Evolutionary conservation across 2,797 vertebrate species (phyloP).

Genomic region (Melanotaenia pygmaea): DNA sequence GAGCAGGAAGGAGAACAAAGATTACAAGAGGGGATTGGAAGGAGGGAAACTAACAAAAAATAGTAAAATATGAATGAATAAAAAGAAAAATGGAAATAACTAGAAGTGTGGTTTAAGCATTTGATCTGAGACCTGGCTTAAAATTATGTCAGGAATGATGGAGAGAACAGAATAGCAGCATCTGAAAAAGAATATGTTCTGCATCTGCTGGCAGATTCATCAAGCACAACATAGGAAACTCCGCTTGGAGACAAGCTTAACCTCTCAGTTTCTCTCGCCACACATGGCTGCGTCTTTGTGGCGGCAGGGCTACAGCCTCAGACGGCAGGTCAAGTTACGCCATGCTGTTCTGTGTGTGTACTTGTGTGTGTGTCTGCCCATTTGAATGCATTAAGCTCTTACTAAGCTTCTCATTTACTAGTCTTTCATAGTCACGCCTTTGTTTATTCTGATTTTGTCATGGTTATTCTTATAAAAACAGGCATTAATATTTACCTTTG

Average conservation of each 20-base stretch:
- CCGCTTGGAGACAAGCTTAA: constrained; percentile 39
- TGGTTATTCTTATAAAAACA: constrained; percentile 41
- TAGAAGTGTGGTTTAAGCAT: not conserved
- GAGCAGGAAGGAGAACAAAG: not conserved
- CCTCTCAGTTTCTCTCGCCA: constrained; percentile 36
- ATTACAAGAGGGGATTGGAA: not conserved
- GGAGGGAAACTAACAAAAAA: not conserved
- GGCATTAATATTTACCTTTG: constrained; percentile 21
- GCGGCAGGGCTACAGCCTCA: constrained; percentile 40
- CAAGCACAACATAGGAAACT: constrained; percentile 35
- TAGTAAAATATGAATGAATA: not conserved
- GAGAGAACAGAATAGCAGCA: not conserved
- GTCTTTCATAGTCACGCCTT: constrained; percentile 43
- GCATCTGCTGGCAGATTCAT: constrained; percentile 33
- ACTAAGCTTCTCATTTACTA: constrained; percentile 45
- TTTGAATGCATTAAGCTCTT: constrained; percentile 37
- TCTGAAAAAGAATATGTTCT: not conserved
- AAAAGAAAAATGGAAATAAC: not conserved
- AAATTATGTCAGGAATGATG: constrained; percentile 22
- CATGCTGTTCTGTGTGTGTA: constrained; percentile 21
- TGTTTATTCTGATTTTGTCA: constrained; percentile 49
- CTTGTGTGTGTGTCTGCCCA: constrained; percentile 13
- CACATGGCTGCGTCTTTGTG: constrained; percentile 65
- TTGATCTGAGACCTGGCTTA: constrained; percentile 18
- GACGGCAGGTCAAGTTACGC: constrained; percentile 72